These are phyloP conservation scores for Allacma fusca DNA, from an alignment of 2,888 invertebrate genomes.

Conservation along the genomic window DNA sequence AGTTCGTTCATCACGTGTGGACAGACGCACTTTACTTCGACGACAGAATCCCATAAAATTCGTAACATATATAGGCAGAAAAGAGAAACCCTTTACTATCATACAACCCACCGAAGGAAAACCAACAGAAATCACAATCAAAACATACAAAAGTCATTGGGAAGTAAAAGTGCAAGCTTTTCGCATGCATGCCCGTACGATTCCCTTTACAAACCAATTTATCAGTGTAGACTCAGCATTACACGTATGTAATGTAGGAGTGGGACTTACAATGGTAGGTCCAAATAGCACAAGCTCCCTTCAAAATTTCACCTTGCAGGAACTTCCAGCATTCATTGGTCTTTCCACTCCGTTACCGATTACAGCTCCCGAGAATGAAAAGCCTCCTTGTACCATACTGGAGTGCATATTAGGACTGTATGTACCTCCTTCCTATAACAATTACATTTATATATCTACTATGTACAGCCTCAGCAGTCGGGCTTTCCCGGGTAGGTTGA, in stretches of 20 bases:
- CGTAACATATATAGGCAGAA: not conserved
- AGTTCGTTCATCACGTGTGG: conserved; percentile 46
- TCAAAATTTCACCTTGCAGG: not conserved
- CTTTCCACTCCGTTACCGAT: not conserved
- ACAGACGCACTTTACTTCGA: conserved; percentile 13
- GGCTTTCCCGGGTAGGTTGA: too few species aligned
- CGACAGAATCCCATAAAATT: conserved; percentile 22
- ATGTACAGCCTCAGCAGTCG: too few species aligned
- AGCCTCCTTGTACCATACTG: too few species aligned
- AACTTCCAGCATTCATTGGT: not conserved
- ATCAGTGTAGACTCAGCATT: too few species aligned
- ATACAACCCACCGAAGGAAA: not conserved
- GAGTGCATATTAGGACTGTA: too few species aligned
- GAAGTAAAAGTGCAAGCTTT: conserved; percentile 17
- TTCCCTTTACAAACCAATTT: not conserved
- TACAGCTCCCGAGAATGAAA: too few species aligned
- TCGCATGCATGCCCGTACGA: not conserved
- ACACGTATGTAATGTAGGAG: not conserved
- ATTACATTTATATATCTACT: too few species aligned
- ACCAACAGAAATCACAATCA: not conserved
- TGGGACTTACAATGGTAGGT: too few species aligned
- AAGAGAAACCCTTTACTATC: not conserved
- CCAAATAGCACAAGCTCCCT: not conserved
- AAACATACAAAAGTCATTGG: not conserved
- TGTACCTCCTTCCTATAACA: too few species aligned